A percentile compares a stretch with the other conserved stretches of the same genome.
These are phyloP conservation scores for Netelia virgata DNA, from an alignment of 2,888 invertebrate genomes.

Conservation along the genomic window DNA sequence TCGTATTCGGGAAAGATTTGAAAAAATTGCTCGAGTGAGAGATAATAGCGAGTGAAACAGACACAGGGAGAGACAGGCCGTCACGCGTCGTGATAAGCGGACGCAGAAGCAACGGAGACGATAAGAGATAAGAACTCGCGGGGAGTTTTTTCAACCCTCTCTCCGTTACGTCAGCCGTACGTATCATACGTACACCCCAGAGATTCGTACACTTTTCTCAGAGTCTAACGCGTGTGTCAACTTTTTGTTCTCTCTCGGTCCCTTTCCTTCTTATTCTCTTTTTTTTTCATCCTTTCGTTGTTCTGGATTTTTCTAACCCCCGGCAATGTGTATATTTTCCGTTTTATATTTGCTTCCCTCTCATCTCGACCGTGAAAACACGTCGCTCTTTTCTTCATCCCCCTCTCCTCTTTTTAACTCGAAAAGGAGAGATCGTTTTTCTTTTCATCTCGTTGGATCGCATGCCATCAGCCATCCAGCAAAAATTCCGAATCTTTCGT, in stretches of 20 bases:
- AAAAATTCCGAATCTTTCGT: conserved; percentile 15
- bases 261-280: conserved; percentile 34
- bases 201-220: conserved; percentile 74
- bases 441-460: conserved; percentile 67
- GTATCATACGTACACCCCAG: conserved; percentile 49
- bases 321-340: conserved; percentile 8
- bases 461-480: conserved; percentile 65
- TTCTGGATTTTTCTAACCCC: conserved; percentile 9
- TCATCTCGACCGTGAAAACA: conserved; percentile 33
- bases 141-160: conserved; percentile 23
- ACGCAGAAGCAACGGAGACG: conserved; percentile 17
- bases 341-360: conserved; percentile 25
- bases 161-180: conserved; percentile 32
- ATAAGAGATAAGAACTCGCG: conserved; percentile 41
- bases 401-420: conserved; percentile 27
- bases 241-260: conserved; percentile 56
- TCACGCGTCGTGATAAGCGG: conserved; percentile 28
- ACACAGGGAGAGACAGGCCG: conserved; percentile 38
- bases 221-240: conserved; percentile 40
- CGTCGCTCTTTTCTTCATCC: conserved; percentile 39
- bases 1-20: conserved; percentile 24
- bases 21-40: conserved; percentile 41
- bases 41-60: conserved; percentile 40
- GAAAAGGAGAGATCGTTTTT: conserved; percentile 52
- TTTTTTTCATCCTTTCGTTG: conserved; percentile 11